Evolutionary conservation across 2,888 invertebrate genomes (phyloP), one percentile per base, ranked within the genome.

Genomic region (Anagyrus pseudococci): DNA sequence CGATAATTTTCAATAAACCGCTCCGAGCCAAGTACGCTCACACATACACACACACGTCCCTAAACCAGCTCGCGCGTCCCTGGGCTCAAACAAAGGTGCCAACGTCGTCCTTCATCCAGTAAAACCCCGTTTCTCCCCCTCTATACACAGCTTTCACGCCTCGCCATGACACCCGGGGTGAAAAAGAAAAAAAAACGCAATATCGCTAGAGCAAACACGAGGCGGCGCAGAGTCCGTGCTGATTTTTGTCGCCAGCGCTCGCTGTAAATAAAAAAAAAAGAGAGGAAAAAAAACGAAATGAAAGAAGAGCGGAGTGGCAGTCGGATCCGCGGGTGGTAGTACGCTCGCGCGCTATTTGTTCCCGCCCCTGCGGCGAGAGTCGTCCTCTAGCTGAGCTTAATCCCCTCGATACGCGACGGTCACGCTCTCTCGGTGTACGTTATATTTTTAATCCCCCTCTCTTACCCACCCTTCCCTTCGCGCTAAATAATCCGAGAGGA

Each of bases 391-490:
- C 23, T 19, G 29, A n/a, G 13, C 7, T 61, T 75, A 77, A 79
- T 78, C 79, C 77, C 70, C 67, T 68, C 69, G 69, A 71, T 73
- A 72, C 67, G 70, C 72, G 72, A 62, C 71, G 72, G 75, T 78
- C 77, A 79, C 78, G 77, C 75, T 75, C 75, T 74, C n/a, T n/a
- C n/a, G n/a, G n/a, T n/a, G 73, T 72, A 77, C 77, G 76, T 77
- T 75, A 77, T n/a, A n/a, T 77, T 79, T 79, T 79, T 79, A 80
- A 79, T 78, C 78, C 74, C 75, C 71, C 68, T 66, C 71, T 71
- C 70, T 70, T 71, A 60, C 66, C 58, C 46, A 10, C 26, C 37
- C 8, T 17, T 8, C 17, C 26, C 25, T 13, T 64, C 66, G 54
- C 67, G 72, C 74, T 78, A 77, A 78, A 78, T 77, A 79, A 80